These are phyloP conservation scores for Desmodus rotundus DNA, from an alignment of 2,113 vertebrate genomes.

Conservation along the genomic window DNA sequence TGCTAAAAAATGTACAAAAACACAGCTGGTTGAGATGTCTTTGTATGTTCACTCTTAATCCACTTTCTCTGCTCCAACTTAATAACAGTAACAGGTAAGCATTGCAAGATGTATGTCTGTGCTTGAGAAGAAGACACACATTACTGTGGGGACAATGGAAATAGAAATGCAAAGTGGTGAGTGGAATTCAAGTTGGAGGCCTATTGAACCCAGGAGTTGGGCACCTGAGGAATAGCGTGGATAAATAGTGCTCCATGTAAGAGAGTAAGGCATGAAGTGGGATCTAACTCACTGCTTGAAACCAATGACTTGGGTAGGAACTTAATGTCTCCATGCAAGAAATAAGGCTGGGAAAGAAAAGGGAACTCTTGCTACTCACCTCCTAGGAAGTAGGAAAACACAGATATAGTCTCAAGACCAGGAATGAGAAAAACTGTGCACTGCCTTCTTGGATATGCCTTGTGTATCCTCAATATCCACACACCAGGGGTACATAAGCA, in stretches of 20 bases:
- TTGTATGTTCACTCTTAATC: background rate
- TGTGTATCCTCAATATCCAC: background rate
- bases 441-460: background rate
- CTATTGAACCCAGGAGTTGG: background rate
- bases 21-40: background rate
- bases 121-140: background rate
- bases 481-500: too few relatives aligned
- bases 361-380: background rate
- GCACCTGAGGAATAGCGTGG: background rate
- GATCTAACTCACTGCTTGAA: background rate
- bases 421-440: background rate
- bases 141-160: background rate
- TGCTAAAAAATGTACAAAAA: background rate
- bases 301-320: background rate
- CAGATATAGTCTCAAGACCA: background rate
- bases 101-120: background rate
- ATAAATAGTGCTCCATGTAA: background rate
- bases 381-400: background rate
- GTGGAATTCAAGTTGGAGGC: background rate
- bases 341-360: background rate
- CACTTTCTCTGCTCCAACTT: background rate
- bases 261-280: background rate
- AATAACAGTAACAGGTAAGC: background rate
- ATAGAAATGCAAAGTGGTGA: background rate
- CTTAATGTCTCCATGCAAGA: background rate